These are phyloP conservation scores for Amblyopsis hoosieri DNA, from an alignment of 2,797 vertebrate genomes.

Conservation along the genomic window DNA sequence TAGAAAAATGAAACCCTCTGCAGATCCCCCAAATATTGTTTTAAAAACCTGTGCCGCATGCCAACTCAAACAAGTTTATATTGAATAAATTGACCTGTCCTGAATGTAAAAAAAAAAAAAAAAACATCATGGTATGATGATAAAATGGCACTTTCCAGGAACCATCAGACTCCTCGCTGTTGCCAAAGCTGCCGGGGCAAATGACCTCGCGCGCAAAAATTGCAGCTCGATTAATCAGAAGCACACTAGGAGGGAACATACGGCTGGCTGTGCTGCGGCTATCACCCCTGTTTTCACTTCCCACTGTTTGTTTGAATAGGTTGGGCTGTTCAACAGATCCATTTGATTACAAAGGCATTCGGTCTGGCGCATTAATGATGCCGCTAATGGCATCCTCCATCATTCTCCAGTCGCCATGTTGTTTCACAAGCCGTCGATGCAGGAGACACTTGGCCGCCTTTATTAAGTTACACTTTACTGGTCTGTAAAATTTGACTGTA, in stretches of 20 bases:
- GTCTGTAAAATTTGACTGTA: slow-evolving; percentile 75
- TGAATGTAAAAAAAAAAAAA: slow-evolving; percentile 39
- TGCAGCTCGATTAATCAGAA: slow-evolving; percentile 65
- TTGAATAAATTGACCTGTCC: slow-evolving; percentile 72
- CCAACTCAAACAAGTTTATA: slow-evolving; percentile 75
- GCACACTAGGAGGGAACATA: slow-evolving; percentile 36
- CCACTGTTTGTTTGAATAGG: slow-evolving; percentile 64
- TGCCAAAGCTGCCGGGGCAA: slow-evolving; percentile 67
- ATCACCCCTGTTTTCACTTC: slow-evolving; percentile 59
- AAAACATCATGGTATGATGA: slow-evolving; percentile 53
- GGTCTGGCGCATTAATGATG: slow-evolving; percentile 68
- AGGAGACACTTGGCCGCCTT: slow-evolving; percentile 47
- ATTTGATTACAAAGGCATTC: slow-evolving; percentile 63
- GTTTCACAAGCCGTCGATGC: slow-evolving; percentile 63
- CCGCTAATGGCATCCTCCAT: slow-evolving; percentile 72
- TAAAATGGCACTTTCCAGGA: slow-evolving; percentile 70
- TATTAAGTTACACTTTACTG: slow-evolving; percentile 76
- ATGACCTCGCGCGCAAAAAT: slow-evolving; percentile 63
- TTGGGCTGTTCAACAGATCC: slow-evolving; percentile 49
- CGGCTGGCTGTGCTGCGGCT: slow-evolving; percentile 39
- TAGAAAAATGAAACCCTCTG: slow-evolving; percentile 69
- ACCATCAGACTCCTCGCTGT: slow-evolving; percentile 52
- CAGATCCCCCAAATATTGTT: slow-evolving; percentile 69
- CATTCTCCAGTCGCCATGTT: slow-evolving; percentile 61
- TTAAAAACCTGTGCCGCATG: slow-evolving; percentile 55